Percentiles rank a stretch among this genome's conserved stretches.
phyloP scores from a whole-genome alignment of 2,888 invertebrate genomes.

The Parnassius smintheus region DNA sequence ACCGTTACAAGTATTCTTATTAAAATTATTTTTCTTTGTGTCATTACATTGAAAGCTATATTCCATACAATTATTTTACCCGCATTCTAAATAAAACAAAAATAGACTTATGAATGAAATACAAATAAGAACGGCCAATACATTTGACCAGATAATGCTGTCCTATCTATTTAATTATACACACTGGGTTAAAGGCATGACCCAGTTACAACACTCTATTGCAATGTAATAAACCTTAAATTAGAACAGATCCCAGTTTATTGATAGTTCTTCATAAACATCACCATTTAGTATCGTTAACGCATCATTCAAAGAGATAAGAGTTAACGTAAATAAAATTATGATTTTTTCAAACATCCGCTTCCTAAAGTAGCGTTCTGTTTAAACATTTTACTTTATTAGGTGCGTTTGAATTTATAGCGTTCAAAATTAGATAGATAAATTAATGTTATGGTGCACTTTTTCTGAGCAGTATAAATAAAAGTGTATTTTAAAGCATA shows the following conservation, averaged over 20 bases:
- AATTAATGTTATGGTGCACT: not conserved
- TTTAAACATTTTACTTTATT: constrained; percentile 33
- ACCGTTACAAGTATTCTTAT: too few species aligned
- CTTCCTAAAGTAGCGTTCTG: constrained; percentile 37
- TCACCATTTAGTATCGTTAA: constrained; percentile 21
- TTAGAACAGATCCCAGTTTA: constrained; percentile 10
- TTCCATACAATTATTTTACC: constrained; percentile 10
- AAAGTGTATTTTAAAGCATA: not conserved
- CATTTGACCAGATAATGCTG: constrained; percentile 19
- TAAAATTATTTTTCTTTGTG: too few species aligned
- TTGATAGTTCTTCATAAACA: constrained; percentile 2
- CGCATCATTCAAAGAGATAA: constrained; percentile 37
- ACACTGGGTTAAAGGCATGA: constrained; percentile 13
- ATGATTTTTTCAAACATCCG: constrained; percentile 49
- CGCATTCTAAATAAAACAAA: constrained; percentile 16
- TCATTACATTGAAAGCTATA: not conserved
- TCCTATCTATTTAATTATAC: constrained; percentile 21
- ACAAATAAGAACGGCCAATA: constrained; percentile 23
- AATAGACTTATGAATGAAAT: constrained; percentile 25
- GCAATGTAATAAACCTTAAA: constrained; percentile 19
- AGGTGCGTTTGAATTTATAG: constrained; percentile 32
- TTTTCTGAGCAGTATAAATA: not conserved
- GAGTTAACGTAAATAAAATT: constrained; percentile 41
- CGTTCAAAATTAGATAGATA: constrained; percentile 10
- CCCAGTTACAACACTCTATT: constrained; percentile 8